These are phyloP conservation scores for Idaea aversata DNA, from an alignment of 2,888 invertebrate species.

Conservation along the genomic window DNA sequence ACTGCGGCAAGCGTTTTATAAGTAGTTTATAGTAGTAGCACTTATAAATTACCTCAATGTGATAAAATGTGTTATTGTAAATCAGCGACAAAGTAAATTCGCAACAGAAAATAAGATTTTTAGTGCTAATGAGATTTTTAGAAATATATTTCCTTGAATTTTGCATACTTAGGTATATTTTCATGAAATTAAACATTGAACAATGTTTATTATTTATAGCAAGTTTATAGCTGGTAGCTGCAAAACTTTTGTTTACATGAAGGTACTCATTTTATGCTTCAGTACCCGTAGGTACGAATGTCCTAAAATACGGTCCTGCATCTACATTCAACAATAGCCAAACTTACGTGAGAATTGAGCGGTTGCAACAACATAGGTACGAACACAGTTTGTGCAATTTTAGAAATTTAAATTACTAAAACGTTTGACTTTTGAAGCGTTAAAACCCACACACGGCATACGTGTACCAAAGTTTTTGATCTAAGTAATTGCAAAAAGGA, in stretches of 20 bases:
- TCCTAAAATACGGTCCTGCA: not conserved
- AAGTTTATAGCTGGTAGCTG: too few species aligned
- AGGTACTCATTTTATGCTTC: not conserved
- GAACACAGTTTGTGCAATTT: not conserved
- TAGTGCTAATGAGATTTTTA: too few species aligned
- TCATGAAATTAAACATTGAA: too few species aligned
- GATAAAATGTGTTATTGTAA: too few species aligned
- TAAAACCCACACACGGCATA: not conserved
- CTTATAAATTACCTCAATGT: not conserved
- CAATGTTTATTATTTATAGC: too few species aligned
- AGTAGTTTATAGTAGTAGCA: too few species aligned
- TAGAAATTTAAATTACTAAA: conserved; percentile 10
- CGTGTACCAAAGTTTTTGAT: too few species aligned
- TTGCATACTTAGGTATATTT: too few species aligned
- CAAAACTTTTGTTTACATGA: not conserved
- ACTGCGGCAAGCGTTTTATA: not conserved
- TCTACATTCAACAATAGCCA: not conserved
- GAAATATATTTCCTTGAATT: too few species aligned
- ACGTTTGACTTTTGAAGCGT: conserved; percentile 7
- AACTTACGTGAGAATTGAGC: conserved; percentile 4
- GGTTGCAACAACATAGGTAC: conserved; percentile 7
- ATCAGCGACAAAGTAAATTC: too few species aligned
- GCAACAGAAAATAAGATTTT: too few species aligned
- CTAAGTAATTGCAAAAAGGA: too few species aligned
- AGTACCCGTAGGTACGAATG: not conserved